Conservation (phyloP, 2,797 vertebrate genomes). For the Steatocranus sp. region DNA sequence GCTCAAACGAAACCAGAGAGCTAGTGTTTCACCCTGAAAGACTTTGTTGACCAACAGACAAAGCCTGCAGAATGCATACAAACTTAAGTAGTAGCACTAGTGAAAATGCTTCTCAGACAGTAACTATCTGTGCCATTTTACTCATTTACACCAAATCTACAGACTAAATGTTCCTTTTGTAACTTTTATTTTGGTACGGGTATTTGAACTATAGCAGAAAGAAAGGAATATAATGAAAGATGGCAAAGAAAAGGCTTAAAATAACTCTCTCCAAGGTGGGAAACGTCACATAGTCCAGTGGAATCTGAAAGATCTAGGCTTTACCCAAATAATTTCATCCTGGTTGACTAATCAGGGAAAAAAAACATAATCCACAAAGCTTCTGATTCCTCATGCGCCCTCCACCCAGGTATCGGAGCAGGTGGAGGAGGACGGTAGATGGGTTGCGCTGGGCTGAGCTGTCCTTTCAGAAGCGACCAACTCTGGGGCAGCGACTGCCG, state of each 20-base stretch:
- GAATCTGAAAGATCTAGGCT: background rate
- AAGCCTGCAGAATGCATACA: background rate
- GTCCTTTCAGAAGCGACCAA: conserved; percentile 5
- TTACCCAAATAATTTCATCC: background rate
- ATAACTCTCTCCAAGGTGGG: background rate
- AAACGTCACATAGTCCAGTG: background rate
- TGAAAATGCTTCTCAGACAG: background rate
- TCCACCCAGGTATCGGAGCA: background rate
- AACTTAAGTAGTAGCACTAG: background rate
- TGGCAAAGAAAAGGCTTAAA: background rate
- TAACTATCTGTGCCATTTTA: background rate
- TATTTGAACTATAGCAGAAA: background rate
- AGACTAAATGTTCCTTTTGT: background rate
- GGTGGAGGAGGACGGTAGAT: background rate
- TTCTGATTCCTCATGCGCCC: background rate
- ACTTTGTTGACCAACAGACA: background rate
- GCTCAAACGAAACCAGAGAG: background rate
- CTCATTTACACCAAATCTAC: background rate
- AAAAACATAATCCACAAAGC: background rate
- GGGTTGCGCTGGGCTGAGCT: background rate
- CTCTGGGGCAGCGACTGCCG: background rate
- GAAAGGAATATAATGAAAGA: background rate
- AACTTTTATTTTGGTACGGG: background rate
- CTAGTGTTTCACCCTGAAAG: background rate
- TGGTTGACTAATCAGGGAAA: background rate